A percentile compares a stretch with the other conserved stretches of the same genome.
Conservation (phyloP, 30 jellyfish, hydroid and myxozoan species). For the Calvadosia cruxmelitensis region DNA sequence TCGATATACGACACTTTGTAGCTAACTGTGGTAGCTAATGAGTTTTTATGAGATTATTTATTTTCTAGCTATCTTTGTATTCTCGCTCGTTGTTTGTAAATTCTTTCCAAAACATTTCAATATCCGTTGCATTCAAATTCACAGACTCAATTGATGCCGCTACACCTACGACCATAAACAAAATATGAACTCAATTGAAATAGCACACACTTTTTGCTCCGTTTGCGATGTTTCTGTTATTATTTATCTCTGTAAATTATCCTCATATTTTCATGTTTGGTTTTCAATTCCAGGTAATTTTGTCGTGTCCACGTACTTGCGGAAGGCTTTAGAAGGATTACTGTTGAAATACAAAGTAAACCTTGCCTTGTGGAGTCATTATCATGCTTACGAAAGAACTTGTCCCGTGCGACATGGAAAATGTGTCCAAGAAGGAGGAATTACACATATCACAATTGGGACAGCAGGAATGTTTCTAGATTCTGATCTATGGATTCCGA, state of each 20-base stretch:
- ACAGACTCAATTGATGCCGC: no score
- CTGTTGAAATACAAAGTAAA: constrained; percentile 67
- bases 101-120: no score
- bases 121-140: no score
- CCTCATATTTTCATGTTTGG: neutral
- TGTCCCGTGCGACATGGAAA: constrained; percentile 57
- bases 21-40: neutral
- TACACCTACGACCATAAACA: no score
- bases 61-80: neutral
- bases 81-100: neutral
- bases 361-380: constrained; percentile 91
- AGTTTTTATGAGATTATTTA: neutral
- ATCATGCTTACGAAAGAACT: constrained; percentile 86
- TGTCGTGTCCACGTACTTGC: constrained; percentile 57
- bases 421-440: constrained; percentile 66
- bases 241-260: neutral
- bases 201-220: neutral
- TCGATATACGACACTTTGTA: neutral
- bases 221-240: neutral
- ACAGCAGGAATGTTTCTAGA: constrained; percentile 68
- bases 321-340: constrained; percentile 53
- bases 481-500: constrained; percentile 25
- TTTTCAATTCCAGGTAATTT: constrained; percentile 35
- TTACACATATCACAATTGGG: constrained; percentile 63
- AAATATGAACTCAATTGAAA: no score